These are phyloP conservation scores for Phymastichus coffea DNA, from an alignment of 1,140 invertebrate species.

Conservation along the genomic window DNA sequence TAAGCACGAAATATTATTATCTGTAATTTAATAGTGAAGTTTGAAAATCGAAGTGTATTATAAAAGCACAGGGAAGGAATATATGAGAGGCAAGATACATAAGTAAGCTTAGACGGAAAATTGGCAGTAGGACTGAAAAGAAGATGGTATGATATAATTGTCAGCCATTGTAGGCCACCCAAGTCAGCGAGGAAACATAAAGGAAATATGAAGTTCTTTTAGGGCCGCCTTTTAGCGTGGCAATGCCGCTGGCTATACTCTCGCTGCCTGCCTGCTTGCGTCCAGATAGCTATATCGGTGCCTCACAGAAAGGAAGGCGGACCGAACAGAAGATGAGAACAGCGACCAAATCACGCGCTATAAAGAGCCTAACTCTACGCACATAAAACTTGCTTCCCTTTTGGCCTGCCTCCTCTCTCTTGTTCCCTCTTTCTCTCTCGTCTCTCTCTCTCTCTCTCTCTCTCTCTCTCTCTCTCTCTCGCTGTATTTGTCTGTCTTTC, in stretches of 20 bases:
- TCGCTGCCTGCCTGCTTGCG: constrained; percentile 42
- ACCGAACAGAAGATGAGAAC: constrained; percentile 35
- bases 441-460: too few relatives aligned
- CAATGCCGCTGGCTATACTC: constrained; percentile 48
- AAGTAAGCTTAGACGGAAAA: too few relatives aligned
- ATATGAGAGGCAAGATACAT: too few relatives aligned
- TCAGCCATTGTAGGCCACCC: constrained; percentile 59
- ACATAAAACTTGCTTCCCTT: constrained; percentile 3
- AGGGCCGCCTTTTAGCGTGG: constrained; percentile 59
- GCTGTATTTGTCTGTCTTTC: constrained; percentile 1
- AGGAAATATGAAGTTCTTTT: constrained; percentile 60
- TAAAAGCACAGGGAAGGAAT: too few relatives aligned
- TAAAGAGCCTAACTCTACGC: too few relatives aligned
- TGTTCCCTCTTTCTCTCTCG: too few relatives aligned
- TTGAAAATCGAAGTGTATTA: too few relatives aligned
- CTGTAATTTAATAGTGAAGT: too few relatives aligned
- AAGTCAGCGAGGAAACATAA: constrained; percentile 56
- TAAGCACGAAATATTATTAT: too few relatives aligned
- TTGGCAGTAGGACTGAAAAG: constrained; percentile 17
- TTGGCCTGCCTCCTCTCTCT: not conserved
- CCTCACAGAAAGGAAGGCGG: constrained; percentile 46
- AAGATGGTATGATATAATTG: constrained; percentile 58
- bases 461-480: too few relatives aligned
- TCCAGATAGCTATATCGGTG: too few relatives aligned
- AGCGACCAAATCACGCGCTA: constrained; percentile 31